Evolutionary conservation across 2,888 invertebrate genomes (phyloP), one percentile per base, ranked within the genome.

Genomic region (Epirrhoe tristata): DNA sequence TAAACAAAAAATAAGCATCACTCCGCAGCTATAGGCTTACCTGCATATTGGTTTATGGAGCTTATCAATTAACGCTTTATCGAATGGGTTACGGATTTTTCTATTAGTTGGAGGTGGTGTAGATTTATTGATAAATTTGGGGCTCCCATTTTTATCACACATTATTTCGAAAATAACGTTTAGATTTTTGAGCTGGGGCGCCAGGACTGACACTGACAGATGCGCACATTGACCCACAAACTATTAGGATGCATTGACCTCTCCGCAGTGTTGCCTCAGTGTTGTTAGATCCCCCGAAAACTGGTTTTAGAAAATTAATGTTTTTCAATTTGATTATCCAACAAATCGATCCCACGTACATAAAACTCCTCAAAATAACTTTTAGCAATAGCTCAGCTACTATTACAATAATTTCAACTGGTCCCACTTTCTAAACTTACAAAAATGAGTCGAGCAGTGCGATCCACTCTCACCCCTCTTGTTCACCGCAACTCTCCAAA

Each of bases 1-100:
- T 62, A 52, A 56, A 58, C 48, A 36, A 50, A 58, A 53, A 53
- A 32, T 43, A 10, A 7, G n/a, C 8, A 17, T 1, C 17, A 6
- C 24, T 24, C 24, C 24, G 24, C 24, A 24, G 24, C 24, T 24
- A 2, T 24, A 3, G 17, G 7, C 62, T 86, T 83, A 95, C 95
- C 96, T 96, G 87, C 96, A 96, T 79, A 96, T 93, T 72, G 96
- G 95, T 66, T 95, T 93, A 83, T 96, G 96, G 63, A 96, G 86
- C 78, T 94, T 94, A 73, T 95, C 95, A 58, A 95, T 94, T 71
- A 96, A 86, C 57, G 94, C 95, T 75, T 92, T 93, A 77, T 96
- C 96, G 81, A 96, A 96, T 3, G 96, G 96, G 91, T 96, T 96
- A 69, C 94, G 91, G 58, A 96, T 94, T 87, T 89, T 93, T 78